Evolutionary conservation across 2,797 vertebrate species (phyloP).

Genomic region (Gadopsis bispinosus): DNA sequence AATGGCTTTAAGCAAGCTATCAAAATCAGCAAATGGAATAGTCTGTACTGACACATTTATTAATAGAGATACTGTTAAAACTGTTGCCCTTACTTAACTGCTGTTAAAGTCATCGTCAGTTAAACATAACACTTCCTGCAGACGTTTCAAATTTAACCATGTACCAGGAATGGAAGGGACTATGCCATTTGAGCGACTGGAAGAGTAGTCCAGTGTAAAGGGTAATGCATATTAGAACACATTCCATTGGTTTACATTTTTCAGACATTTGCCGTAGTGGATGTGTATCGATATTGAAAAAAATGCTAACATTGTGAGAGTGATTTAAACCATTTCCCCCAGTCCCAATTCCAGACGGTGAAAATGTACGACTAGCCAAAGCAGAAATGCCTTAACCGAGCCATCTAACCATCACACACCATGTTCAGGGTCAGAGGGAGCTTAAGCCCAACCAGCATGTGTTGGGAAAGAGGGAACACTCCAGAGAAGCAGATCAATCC

Average conservation of each 20-base stretch:
- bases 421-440: background rate
- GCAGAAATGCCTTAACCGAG: background rate
- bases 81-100: background rate
- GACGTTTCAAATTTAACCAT: background rate
- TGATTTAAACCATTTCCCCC: background rate
- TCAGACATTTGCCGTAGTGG: background rate
- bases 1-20: no score
- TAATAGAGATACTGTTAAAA: background rate
- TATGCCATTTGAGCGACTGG: background rate
- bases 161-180: background rate
- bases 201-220: background rate
- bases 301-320: background rate
- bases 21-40: background rate
- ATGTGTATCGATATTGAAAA: background rate
- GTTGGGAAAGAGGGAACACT: background rate
- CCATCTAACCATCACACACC: background rate
- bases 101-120: background rate
- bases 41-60: background rate
- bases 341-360: no score
- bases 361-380: background rate
- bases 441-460: background rate
- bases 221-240: background rate
- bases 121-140: background rate
- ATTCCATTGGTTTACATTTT: background rate
- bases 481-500: background rate